Conservation (phyloP, 1,140 invertebrate genomes). For the Aporrectodea caliginosa region DNA sequence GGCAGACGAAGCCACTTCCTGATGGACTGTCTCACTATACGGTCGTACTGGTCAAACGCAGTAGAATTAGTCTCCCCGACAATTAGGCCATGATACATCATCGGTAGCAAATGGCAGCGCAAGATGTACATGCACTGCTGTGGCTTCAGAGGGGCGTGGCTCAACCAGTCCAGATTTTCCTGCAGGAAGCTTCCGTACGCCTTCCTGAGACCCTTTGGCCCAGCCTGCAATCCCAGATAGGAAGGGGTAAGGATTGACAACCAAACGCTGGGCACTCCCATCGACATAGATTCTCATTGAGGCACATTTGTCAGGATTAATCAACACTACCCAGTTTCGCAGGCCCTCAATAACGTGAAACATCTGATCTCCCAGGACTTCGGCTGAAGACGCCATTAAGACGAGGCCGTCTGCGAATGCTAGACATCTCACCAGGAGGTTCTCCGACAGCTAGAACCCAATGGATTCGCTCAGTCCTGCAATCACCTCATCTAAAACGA, state of each 20-base stretch:
- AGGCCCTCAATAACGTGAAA: not conserved
- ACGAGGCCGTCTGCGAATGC: slow-evolving; percentile 1
- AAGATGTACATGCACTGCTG: slow-evolving; percentile 1
- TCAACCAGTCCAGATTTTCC: too few relatives aligned
- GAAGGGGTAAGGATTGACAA: not conserved
- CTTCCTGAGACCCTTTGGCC: too few relatives aligned
- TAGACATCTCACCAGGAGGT: not conserved
- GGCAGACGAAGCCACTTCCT: too few relatives aligned
- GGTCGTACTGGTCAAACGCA: too few relatives aligned
- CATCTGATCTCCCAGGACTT: not conserved
- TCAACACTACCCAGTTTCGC: not conserved
- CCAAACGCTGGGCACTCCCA: not conserved
- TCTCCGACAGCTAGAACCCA: not conserved
- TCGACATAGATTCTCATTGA: not conserved
- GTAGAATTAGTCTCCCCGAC: too few relatives aligned
- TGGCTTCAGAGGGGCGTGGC: not conserved
- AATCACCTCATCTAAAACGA: not conserved
- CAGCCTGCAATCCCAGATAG: not conserved
- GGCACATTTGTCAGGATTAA: slow-evolving; percentile 5
- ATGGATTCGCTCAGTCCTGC: too few relatives aligned
- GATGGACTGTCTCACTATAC: too few relatives aligned
- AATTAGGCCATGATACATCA: too few relatives aligned
- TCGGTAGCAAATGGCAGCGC: too few relatives aligned
- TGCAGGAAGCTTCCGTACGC: too few relatives aligned
- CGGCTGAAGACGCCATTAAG: not conserved